Evolutionary conservation across 2,888 invertebrate genomes (phyloP).

Genomic region (Noctua fimbriata): DNA sequence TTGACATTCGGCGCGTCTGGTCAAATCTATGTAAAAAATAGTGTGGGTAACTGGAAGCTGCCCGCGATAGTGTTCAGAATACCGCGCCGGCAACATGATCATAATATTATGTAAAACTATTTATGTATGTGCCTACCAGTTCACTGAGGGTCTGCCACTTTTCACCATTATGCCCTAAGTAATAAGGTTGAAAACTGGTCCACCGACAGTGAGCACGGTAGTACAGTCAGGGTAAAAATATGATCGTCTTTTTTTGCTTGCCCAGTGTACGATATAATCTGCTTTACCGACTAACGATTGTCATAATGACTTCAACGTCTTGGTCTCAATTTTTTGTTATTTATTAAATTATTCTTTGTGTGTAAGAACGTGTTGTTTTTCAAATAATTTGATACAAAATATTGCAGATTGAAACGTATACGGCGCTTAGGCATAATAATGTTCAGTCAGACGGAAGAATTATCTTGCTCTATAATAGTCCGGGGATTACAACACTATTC

Average conservation of each 20-base stretch:
- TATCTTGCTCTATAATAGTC: constrained; percentile 54
- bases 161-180: too few relatives aligned
- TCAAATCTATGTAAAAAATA: too few relatives aligned
- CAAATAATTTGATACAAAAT: constrained; percentile 10
- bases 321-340: not conserved
- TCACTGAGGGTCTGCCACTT: too few relatives aligned
- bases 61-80: not conserved
- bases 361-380: constrained; percentile 19
- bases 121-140: not conserved
- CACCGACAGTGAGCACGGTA: not conserved
- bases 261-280: not conserved
- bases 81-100: not conserved
- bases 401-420: constrained; percentile 39
- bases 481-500: constrained; percentile 67
- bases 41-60: too few relatives aligned
- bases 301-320: not conserved
- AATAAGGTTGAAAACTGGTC: too few relatives aligned
- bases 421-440: constrained; percentile 44
- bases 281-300: not conserved
- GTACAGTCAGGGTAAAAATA: not conserved
- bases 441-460: constrained; percentile 59
- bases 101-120: not conserved
- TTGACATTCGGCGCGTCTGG: not conserved
- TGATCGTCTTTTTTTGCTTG: not conserved
- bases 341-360: not conserved